Evolutionary conservation across 2,888 invertebrate species (phyloP), one percentile per base, ranked within the genome.

Genomic region (Bibio marci): DNA sequence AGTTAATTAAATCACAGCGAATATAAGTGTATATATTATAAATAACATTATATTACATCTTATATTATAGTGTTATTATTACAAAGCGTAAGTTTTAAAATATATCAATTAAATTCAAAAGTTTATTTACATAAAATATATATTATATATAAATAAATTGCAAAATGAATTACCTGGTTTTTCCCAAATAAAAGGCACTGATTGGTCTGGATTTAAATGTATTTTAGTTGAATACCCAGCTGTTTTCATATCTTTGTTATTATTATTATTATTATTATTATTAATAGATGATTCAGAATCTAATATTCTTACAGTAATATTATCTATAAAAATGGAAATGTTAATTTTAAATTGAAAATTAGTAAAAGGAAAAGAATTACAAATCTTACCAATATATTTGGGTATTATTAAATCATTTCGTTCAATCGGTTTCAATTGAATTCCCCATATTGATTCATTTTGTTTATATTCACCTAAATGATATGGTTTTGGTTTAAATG

Each of bases 401-500:
- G 44, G 39, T 12, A 41, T 39, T 15, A 44, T 38, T 6, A 43
- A 37, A 32, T 44, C 43, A 30, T 39, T 43, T 30, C 46, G 22
- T 22, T 22, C 47, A 10, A 65, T 56, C 2, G 66, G 63, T 36
- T 62, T 60, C 38, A 70, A 49, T 30, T 63, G 63, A 6, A 69
- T 59, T 13, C 68, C 69, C 71, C 71, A 71, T 26, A 66, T 44
- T 4, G 52, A 59, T 41, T 60, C 59, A 30, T 50, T 57, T 11
- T n/a, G 59, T 52, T 70, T 67, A 56, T 73, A 73, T 55, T 76
- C 76, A 38, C 78, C 79, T 50, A 80, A 63, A 54, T 77, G 73
- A 63, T 79, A 80, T 48, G 79, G 78, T 57, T 71, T 76, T 51
- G 79, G 79, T 55, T 78, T 78, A 31, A 73, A 64, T 36, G 77